Conservation (phyloP, 2,888 invertebrate genomes). For the Harpagoxenus sublaevis region DNA sequence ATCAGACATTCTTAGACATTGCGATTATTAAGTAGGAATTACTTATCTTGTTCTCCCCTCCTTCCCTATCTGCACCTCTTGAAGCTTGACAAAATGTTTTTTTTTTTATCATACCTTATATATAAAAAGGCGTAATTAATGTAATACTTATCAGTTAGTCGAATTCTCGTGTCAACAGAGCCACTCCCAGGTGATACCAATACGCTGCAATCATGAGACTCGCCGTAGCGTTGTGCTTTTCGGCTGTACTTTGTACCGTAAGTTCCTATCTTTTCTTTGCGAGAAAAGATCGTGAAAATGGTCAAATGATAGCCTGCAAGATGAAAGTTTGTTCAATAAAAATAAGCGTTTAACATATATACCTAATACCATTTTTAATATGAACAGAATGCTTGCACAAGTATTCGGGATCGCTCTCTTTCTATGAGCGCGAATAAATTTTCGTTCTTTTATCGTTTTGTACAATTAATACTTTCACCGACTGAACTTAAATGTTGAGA, state of each 20-base stretch:
- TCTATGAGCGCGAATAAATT: neutral
- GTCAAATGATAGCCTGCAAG: neutral
- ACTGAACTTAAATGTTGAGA: neutral
- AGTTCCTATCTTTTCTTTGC: slow-evolving; percentile 11
- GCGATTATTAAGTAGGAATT: slow-evolving; percentile 1
- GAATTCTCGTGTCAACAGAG: slow-evolving; percentile 22
- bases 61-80: neutral
- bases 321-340: neutral
- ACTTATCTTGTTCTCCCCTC: slow-evolving; percentile 4
- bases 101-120: neutral
- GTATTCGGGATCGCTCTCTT: neutral
- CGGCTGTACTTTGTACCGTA: slow-evolving; percentile 31
- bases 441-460: neutral
- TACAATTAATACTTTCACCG: neutral
- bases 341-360: neutral
- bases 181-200: neutral
- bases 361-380: neutral
- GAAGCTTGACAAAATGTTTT: slow-evolving; percentile 14
- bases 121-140: slow-evolving; percentile 44
- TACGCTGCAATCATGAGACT: slow-evolving; percentile 8
- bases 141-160: slow-evolving; percentile 19
- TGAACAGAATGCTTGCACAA: neutral
- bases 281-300: neutral
- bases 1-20: slow-evolving; percentile 1
- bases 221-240: neutral